A percentile compares a stretch with the other conserved stretches of the same genome.
phyloP scores from a whole-genome alignment of 2,113 vertebrate genomes.

The Ailurus styani region DNA sequence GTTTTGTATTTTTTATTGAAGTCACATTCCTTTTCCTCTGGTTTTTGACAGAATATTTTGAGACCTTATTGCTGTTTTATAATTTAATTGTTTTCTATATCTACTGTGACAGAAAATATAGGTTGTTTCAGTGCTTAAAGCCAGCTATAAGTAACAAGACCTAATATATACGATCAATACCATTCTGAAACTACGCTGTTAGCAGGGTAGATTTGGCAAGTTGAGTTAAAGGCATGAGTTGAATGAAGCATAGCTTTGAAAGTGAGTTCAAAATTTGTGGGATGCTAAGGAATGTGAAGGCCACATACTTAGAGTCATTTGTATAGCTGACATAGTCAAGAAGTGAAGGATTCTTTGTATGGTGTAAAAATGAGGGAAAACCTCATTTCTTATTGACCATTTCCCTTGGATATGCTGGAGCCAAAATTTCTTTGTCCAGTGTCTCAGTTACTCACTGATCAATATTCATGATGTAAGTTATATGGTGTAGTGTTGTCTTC shows the following conservation, averaged over 20 bases:
- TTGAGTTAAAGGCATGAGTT: not conserved
- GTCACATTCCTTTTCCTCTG: not conserved
- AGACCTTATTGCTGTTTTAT: constrained; percentile 40
- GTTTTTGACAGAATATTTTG: constrained; percentile 36
- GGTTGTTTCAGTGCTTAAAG: not conserved
- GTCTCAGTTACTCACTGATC: not conserved
- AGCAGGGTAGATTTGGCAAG: constrained; percentile 9
- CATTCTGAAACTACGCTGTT: not conserved
- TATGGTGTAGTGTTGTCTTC: not conserved
- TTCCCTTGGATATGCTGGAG: not conserved
- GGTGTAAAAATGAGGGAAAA: constrained; percentile 15
- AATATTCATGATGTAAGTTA: not conserved
- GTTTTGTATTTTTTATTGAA: constrained; percentile 26
- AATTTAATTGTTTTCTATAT: not conserved
- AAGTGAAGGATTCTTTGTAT: constrained; percentile 19
- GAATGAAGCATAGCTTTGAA: constrained; percentile 24
- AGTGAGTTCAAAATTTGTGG: constrained; percentile 10
- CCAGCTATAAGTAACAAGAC: not conserved
- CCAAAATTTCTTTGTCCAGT: not conserved
- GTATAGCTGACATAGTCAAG: not conserved
- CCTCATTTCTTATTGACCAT: not conserved
- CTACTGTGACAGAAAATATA: constrained; percentile 11
- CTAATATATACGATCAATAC: not conserved
- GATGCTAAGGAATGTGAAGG: constrained; percentile 32
- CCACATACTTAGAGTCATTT: constrained; percentile 23